These are phyloP conservation scores for Setipinna tenuifilis DNA, from an alignment of 2,797 vertebrate genomes.

Conservation along the genomic window DNA sequence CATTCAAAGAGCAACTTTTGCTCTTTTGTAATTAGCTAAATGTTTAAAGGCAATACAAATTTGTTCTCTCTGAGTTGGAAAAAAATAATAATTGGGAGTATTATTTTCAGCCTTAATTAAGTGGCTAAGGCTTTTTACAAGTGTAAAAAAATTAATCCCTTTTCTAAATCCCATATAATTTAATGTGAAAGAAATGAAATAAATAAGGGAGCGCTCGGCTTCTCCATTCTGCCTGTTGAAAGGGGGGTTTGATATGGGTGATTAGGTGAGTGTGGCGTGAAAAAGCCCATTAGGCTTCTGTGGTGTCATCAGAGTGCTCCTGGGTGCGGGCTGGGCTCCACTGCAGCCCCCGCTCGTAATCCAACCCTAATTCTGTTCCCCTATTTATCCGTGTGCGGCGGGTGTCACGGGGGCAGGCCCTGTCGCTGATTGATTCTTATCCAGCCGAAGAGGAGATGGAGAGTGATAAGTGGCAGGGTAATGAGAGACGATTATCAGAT, in stretches of 20 bases:
- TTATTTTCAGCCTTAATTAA: constrained; percentile 79
- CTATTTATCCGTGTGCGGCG: constrained; percentile 52
- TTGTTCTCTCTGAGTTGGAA: constrained; percentile 54
- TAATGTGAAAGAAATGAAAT: constrained; percentile 79
- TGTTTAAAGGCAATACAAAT: constrained; percentile 62
- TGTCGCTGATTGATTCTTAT: constrained; percentile 69
- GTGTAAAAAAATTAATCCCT: constrained; percentile 76
- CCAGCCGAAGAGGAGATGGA: constrained; percentile 66
- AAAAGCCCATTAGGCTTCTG: constrained; percentile 76
- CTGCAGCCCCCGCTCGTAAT: constrained; percentile 66
- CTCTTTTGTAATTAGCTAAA: constrained; percentile 65
- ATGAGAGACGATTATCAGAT: constrained; percentile 70
- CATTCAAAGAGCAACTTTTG: constrained; percentile 55
- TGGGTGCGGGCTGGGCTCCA: constrained; percentile 37
- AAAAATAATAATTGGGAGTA: constrained; percentile 69
- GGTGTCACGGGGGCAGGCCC: constrained; percentile 38
- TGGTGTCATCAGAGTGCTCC: constrained; percentile 65
- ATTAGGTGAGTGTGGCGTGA: constrained; percentile 76
- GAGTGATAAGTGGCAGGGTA: constrained; percentile 67
- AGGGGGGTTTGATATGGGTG: constrained; percentile 75
- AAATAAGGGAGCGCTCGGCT: constrained; percentile 67
- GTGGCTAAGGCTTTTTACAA: constrained; percentile 73
- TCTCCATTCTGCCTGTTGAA: constrained; percentile 61
- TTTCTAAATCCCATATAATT: constrained; percentile 79
- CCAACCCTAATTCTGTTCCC: constrained; percentile 59